Evolutionary conservation across 1,140 invertebrate species (phyloP).

Genomic region (Aphis gossypii): DNA sequence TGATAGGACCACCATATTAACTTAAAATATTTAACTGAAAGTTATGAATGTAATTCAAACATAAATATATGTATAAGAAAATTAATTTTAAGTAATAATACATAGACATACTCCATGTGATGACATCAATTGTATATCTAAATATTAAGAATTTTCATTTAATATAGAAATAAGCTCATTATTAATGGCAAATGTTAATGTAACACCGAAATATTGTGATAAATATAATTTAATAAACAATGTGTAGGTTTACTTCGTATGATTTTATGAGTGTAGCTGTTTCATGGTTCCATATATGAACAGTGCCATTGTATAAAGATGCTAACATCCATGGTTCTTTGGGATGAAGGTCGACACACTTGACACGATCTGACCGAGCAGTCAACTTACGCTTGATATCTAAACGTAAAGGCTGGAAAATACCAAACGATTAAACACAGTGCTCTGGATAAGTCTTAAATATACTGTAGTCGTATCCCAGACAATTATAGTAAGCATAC

Average conservation of each 20-base stretch:
- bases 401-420: conserved; percentile 85
- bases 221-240: background rate
- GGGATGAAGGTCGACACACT: conserved; percentile 97
- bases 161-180: background rate
- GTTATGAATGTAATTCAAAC: background rate
- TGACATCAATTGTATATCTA: background rate
- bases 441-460: background rate
- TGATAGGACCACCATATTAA: background rate
- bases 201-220: background rate
- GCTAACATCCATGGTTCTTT: conserved; percentile 98
- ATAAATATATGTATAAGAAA: background rate
- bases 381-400: conserved; percentile 98
- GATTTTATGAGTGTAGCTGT: conserved; percentile 91
- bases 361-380: conserved; percentile 96
- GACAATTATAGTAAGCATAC: background rate
- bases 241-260: conserved; percentile 74
- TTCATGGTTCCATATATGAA: conserved; percentile 99
- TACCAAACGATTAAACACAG: conserved; percentile 28
- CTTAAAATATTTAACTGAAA: background rate
- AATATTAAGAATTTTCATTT: background rate
- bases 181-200: background rate
- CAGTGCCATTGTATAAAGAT: conserved; percentile 97
- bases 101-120: background rate
- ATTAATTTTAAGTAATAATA: background rate
- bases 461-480: background rate